These are phyloP conservation scores for Corydoras sp. DNA, from an alignment of 2,113 vertebrate genomes.

Conservation along the genomic window DNA sequence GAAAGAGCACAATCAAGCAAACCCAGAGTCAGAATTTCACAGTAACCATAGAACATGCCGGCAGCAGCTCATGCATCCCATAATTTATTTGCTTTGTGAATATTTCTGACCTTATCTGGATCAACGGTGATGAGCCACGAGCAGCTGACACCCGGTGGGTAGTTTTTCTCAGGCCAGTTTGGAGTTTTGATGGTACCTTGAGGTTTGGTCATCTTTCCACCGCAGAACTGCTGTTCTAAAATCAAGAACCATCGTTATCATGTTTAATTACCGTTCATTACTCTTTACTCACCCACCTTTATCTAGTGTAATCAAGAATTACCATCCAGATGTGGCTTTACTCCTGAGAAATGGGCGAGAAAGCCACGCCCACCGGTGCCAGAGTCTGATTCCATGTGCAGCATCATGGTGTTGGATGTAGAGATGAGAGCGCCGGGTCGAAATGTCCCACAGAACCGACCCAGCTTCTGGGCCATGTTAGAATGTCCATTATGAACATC, in stretches of 20 bases:
- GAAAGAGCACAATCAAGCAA: slow-evolving; percentile 20
- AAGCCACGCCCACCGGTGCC: slow-evolving; percentile 74
- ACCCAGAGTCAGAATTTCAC: background rate
- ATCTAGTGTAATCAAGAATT: background rate
- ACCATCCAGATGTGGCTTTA: slow-evolving; percentile 69
- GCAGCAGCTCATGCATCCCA: background rate
- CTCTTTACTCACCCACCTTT: too few species aligned
- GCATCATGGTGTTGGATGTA: slow-evolving; percentile 76
- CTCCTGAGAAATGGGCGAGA: slow-evolving; percentile 73
- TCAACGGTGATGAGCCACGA: slow-evolving; percentile 85
- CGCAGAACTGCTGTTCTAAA: slow-evolving; percentile 64
- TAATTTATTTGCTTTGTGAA: background rate
- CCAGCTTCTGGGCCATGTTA: slow-evolving; percentile 70
- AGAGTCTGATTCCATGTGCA: slow-evolving; percentile 76
- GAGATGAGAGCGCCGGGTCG: slow-evolving; percentile 76
- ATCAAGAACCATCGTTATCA: background rate
- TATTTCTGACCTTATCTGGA: slow-evolving; percentile 63
- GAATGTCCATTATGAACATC: slow-evolving; percentile 78
- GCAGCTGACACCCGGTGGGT: slow-evolving; percentile 80
- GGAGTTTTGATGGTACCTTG: slow-evolving; percentile 77
- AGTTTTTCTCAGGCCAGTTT: slow-evolving; percentile 84
- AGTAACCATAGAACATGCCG: background rate
- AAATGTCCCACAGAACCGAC: slow-evolving; percentile 85
- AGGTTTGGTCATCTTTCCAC: slow-evolving; percentile 69
- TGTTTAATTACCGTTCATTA: too few species aligned